These are phyloP conservation scores for Ciconia stormi DNA, from an alignment of 2,113 vertebrate species.

Conservation along the genomic window DNA sequence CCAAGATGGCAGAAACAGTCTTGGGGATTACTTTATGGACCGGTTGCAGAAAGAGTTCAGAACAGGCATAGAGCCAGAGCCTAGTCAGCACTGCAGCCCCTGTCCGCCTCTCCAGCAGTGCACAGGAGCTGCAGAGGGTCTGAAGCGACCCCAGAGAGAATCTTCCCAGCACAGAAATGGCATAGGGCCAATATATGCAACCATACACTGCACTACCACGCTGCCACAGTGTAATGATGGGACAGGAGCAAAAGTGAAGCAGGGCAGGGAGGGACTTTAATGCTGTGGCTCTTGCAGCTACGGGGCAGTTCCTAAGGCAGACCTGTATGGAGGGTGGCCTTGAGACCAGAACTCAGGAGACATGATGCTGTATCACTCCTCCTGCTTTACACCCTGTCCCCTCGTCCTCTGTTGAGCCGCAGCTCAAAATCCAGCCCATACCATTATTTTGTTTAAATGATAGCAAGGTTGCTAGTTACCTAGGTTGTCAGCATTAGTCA, in stretches of 20 bases:
- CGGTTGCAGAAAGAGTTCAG: conserved; percentile 73
- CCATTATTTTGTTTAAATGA: neutral
- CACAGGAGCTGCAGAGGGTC: neutral
- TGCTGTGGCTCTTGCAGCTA: neutral
- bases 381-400: neutral
- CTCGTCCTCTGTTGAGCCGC: neutral
- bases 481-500: neutral
- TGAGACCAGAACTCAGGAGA: neutral
- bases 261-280: conserved; percentile 35
- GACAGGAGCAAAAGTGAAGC: conserved; percentile 12
- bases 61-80: conserved; percentile 17
- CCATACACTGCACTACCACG: neutral
- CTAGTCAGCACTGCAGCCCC: neutral
- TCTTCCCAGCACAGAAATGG: conserved; percentile 12
- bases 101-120: conserved; percentile 9
- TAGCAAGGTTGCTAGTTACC: neutral
- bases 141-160: conserved; percentile 8
- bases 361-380: neutral
- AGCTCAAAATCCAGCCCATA: neutral
- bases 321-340: neutral
- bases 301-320: neutral
- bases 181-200: conserved; percentile 40
- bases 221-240: neutral
- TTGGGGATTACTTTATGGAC: conserved; percentile 81
- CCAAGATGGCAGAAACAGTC: conserved; percentile 58